phyloP scores from a whole-genome alignment of 2,797 vertebrate species.

The Esox masquinongy region DNA sequence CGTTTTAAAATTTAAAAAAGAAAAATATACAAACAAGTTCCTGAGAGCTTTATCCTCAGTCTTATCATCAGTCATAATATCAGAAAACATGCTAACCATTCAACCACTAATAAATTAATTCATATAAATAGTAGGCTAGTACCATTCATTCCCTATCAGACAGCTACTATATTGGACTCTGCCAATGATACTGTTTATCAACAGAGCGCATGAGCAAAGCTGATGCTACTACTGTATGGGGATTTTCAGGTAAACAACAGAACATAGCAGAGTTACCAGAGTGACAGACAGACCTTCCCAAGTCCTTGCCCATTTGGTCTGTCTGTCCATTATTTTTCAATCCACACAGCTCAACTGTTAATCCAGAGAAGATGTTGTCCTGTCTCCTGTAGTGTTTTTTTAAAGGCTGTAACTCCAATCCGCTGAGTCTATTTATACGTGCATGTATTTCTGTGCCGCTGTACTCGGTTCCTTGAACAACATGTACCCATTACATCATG shows the following conservation, averaged over 20 bases:
- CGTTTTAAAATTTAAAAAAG: too few relatives aligned
- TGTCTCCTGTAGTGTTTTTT: background rate
- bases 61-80: too few relatives aligned
- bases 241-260: background rate
- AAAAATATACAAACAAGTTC: too few relatives aligned
- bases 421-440: background rate
- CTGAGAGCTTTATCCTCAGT: too few relatives aligned
- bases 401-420: background rate
- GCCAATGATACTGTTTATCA: background rate
- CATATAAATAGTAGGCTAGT: background rate
- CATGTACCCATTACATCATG: conserved; percentile 2
- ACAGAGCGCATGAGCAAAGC: background rate
- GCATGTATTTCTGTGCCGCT: background rate
- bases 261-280: background rate
- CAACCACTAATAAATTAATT: background rate
- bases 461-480: background rate
- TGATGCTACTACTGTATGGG: background rate
- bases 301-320: background rate
- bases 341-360: background rate
- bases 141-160: too few relatives aligned
- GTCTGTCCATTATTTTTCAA: background rate
- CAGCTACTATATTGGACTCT: background rate
- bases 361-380: background rate
- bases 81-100: background rate
- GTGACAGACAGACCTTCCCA: background rate